Conservation (phyloP, 2,797 vertebrate species). For the Setipinna tenuifilis region DNA sequence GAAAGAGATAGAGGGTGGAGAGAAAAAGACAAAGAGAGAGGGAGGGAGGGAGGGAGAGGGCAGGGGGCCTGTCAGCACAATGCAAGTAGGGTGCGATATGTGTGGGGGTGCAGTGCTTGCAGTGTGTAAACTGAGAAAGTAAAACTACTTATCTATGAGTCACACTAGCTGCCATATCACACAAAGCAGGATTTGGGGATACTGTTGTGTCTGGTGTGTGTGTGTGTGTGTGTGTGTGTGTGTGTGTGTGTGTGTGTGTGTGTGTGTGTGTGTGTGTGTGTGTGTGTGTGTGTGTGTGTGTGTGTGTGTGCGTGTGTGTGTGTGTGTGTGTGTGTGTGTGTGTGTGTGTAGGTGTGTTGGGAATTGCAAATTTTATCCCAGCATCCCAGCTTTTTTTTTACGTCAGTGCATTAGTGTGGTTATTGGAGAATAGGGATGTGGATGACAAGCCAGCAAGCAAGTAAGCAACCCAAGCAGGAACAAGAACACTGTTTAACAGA, state of each 20-base stretch:
- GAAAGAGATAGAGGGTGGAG: not conserved
- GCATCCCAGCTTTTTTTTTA: not conserved
- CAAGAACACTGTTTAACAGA: too few relatives aligned
- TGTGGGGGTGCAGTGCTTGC: constrained; percentile 30
- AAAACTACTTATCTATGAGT: constrained; percentile 57
- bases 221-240: constrained; percentile 1
- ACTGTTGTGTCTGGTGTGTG: not conserved
- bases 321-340: not conserved
- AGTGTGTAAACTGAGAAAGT: constrained; percentile 50
- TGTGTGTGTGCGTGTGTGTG: not conserved
- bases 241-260: not conserved
- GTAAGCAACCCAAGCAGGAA: not conserved
- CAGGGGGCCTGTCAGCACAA: constrained; percentile 15
- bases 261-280: not conserved
- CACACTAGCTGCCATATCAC: constrained; percentile 42
- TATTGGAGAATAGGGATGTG: not conserved
- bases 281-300: not conserved
- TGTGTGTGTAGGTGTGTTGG: not conserved
- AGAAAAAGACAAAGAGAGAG: not conserved
- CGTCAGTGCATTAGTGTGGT: not conserved
- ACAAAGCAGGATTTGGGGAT: constrained; percentile 35
- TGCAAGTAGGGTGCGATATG: constrained; percentile 39
- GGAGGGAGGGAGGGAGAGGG: not conserved
- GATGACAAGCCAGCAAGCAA: not conserved
- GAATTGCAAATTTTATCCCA: not conserved